Percentiles rank a stretch among this genome's conserved stretches.
Evolutionary conservation across 2,888 invertebrate genomes (phyloP).

Genomic region (Macropis europaea): DNA sequence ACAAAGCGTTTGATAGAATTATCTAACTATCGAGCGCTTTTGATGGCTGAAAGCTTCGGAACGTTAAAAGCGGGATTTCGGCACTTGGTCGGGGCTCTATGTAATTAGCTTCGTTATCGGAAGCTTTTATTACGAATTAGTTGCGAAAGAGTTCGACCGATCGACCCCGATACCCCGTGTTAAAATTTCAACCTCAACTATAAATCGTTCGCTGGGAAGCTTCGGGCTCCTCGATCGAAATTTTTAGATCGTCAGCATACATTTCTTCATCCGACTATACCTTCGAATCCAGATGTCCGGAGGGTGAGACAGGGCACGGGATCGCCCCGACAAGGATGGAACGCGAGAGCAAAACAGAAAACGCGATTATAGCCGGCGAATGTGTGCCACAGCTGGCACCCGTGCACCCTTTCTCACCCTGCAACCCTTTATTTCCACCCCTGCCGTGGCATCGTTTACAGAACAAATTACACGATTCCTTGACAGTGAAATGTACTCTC

Average conservation of each 20-base stretch:
- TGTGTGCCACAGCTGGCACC: conserved; percentile 14
- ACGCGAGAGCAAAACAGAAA: conserved; percentile 13
- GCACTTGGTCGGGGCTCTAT: conserved; percentile 15
- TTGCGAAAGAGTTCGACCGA: conserved; percentile 4
- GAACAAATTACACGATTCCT: neutral
- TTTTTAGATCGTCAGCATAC: too few relatives aligned
- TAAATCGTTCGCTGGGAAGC: too few relatives aligned
- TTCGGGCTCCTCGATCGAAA: too few relatives aligned
- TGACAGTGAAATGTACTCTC: neutral
- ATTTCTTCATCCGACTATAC: too few relatives aligned
- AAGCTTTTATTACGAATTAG: conserved; percentile 63
- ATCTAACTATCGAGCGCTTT: too few relatives aligned
- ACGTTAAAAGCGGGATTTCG: conserved; percentile 62
- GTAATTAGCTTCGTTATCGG: conserved; percentile 56
- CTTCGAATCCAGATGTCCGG: too few relatives aligned
- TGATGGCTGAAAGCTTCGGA: conserved; percentile 68
- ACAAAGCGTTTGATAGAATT: too few relatives aligned
- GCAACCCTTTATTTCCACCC: conserved; percentile 4
- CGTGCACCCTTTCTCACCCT: neutral
- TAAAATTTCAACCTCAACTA: too few relatives aligned
- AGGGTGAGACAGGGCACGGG: neutral
- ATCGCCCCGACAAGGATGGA: neutral
- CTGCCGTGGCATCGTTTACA: neutral
- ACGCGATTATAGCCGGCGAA: conserved; percentile 4
- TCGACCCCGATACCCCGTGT: too few relatives aligned